Base-by-base conservation (phyloP, 2,797 vertebrate species). In the Poecilia wingei region DNA sequence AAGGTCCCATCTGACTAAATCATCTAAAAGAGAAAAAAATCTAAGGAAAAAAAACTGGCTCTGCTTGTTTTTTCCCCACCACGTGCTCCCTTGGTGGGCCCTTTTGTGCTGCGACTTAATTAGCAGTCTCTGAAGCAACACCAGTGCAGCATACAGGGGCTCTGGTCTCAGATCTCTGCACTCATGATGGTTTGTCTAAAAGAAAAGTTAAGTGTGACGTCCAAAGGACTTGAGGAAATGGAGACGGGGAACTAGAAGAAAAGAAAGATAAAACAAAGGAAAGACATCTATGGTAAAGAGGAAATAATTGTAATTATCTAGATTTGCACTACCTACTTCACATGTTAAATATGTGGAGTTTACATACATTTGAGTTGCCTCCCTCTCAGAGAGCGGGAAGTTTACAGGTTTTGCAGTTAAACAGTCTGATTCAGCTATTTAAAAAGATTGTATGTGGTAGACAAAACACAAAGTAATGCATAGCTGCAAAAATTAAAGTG, bases 71-170 rank as follows among this genome's bases (percentile, higher is more conserved):
- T 79, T 68, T 80, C 47, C 57, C 75, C 71, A 3, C 78, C 79
- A 7, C 74, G 71, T 75, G 83, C 72, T 76, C 69, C 80, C 77
- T 86, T 88, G 84, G 79, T 79, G 72, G 51, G 22, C 80, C 70
- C 86, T 86, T 89, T 90, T 88, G 82, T 85, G 79, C 81, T n/a
- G 77, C 68, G 33, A 70, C 82, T 86, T 87, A 87, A 93, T 92
- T 91, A 88, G 82, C 89, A 84, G 86, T 79, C 82, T 87, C 78
- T 83, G 85, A 89, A 81, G 84, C 84, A 79, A 85, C 78, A 80
- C 22, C 79, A 16, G 71, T 14, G 22, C 57, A 0, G 55, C 51
- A 12, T 46, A 77, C 81, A 82, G 84, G 87, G 57, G 66, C 8
- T 16, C 81, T 1, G 73, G 73, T 82, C 81, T 87, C 18, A 78